phyloP scores from a whole-genome alignment of 1,140 invertebrate species.

The Sycophaga agraensis region DNA sequence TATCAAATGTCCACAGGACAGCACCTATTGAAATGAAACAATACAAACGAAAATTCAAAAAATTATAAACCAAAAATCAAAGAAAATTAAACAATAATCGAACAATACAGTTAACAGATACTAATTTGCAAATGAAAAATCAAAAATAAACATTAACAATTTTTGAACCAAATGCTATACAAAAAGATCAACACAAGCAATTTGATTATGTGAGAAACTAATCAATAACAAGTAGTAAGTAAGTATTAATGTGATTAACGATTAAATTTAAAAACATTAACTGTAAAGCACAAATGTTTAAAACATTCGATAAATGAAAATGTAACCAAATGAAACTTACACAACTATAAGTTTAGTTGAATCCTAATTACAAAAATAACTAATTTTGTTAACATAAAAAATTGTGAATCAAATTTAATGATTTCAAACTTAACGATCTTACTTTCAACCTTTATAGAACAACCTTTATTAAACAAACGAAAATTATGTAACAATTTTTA shows the following conservation, averaged over 20 bases:
- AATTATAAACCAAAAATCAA: slow-evolving; percentile 19
- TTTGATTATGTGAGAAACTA: background rate
- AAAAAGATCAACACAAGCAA: slow-evolving; percentile 2
- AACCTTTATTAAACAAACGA: too few species aligned
- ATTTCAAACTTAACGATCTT: slow-evolving; percentile 9
- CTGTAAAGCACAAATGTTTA: background rate
- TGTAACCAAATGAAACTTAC: background rate
- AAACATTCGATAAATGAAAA: too few species aligned
- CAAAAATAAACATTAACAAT: slow-evolving; percentile 16
- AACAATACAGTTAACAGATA: background rate
- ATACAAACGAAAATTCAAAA: slow-evolving; percentile 3
- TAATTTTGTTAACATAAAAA: too few species aligned
- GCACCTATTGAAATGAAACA: slow-evolving; percentile 34
- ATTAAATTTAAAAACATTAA: background rate
- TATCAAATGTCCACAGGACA: slow-evolving; percentile 33
- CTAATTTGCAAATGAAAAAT: slow-evolving; percentile 15
- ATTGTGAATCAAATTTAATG: slow-evolving; percentile 12
- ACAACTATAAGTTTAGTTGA: slow-evolving; percentile 28
- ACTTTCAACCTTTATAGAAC: background rate
- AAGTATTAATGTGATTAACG: background rate
- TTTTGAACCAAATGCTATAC: background rate
- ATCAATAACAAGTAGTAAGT: background rate
- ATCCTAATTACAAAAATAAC: too few species aligned
- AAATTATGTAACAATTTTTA: slow-evolving; percentile 6
- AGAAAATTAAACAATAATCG: slow-evolving; percentile 8